phyloP scores from a whole-genome alignment of 2,113 vertebrate species.

The Leucosticte australis region DNA sequence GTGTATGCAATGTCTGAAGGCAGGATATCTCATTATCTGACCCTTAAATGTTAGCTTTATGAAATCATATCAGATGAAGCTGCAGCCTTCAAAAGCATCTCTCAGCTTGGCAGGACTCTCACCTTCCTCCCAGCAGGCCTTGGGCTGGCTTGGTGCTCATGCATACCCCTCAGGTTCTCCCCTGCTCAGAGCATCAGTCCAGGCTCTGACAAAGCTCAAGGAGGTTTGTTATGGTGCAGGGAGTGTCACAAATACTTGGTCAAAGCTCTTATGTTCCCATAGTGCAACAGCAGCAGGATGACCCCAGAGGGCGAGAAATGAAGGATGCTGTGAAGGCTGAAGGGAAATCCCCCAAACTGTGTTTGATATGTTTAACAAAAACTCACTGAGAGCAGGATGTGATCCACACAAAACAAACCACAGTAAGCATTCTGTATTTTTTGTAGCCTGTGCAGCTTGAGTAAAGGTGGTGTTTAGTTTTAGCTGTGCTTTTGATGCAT shows the following conservation, averaged over 20 bases:
- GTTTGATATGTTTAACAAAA: neutral
- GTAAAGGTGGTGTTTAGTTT: neutral
- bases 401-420: neutral
- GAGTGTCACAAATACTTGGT: neutral
- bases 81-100: neutral
- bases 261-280: neutral
- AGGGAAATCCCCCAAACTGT: neutral
- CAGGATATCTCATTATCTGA: slow-evolving; percentile 11
- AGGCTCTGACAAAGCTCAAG: neutral
- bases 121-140: neutral
- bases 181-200: neutral
- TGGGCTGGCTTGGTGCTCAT: neutral
- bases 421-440: neutral
- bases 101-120: neutral
- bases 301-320: neutral
- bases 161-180: neutral
- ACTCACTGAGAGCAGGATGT: neutral
- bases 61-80: slow-evolving; percentile 34
- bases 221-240: neutral
- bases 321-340: neutral
- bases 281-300: neutral
- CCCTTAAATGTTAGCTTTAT: slow-evolving; percentile 28
- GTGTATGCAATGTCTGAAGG: neutral
- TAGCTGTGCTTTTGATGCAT: neutral
- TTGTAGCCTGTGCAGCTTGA: neutral